A percentile compares a stretch with the other conserved stretches of the same genome.
Evolutionary conservation across 2,888 invertebrate genomes (phyloP).

Genomic region (Dorcus hopei): DNA sequence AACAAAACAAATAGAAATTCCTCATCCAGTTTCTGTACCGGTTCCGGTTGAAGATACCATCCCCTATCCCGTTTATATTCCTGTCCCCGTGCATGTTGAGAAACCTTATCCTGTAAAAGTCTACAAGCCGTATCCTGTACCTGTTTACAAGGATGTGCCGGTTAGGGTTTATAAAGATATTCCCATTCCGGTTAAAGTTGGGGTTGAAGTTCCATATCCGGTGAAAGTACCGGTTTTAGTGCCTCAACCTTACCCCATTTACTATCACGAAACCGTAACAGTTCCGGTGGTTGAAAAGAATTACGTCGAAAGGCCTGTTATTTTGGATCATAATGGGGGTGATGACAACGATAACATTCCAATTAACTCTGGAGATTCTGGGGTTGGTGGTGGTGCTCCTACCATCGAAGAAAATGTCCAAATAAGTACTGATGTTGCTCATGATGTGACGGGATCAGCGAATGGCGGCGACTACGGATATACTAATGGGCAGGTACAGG

Average conservation of each 20-base stretch:
- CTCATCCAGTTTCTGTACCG: slow-evolving; percentile 54
- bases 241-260: slow-evolving; percentile 46
- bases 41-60: slow-evolving; percentile 48
- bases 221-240: slow-evolving; percentile 42
- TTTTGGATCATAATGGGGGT: slow-evolving; percentile 9
- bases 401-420: not conserved
- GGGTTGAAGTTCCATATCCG: slow-evolving; percentile 44
- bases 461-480: not conserved
- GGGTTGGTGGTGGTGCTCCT: not conserved
- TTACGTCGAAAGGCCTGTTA: slow-evolving; percentile 48
- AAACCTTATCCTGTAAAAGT: slow-evolving; percentile 53
- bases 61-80: slow-evolving; percentile 52
- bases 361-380: no score
- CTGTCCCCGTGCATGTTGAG: slow-evolving; percentile 49
- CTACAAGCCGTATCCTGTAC: slow-evolving; percentile 54
- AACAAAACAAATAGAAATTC: slow-evolving; percentile 51
- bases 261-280: slow-evolving; percentile 50
- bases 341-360: not conserved
- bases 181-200: slow-evolving; percentile 45
- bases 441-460: not conserved
- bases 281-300: slow-evolving; percentile 54
- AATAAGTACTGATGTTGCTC: not conserved
- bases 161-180: slow-evolving; percentile 28
- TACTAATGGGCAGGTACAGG: not conserved
- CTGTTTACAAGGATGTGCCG: slow-evolving; percentile 55